Evolutionary conservation across 2,888 invertebrate genomes (phyloP).

Genomic region (Allophyes oxyacanthae): DNA sequence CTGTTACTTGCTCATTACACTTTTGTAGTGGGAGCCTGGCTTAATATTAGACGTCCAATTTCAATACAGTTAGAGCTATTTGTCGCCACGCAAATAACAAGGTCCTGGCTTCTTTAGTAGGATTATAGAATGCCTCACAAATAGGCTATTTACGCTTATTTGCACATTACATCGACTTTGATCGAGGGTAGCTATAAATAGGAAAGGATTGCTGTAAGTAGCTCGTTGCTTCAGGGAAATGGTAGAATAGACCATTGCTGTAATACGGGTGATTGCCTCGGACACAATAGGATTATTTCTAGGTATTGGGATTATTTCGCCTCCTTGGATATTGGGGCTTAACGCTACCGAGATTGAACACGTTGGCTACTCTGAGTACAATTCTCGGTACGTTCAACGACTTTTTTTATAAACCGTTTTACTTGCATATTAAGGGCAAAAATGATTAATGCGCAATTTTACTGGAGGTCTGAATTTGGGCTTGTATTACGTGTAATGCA

Average conservation of each 20-base stretch:
- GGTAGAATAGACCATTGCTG: background rate
- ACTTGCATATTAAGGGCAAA: no score
- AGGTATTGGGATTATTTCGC: background rate
- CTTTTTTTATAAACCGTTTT: no score
- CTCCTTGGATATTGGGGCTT: conserved; percentile 2
- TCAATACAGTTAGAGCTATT: conserved; percentile 40
- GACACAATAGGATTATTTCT: conserved; percentile 27
- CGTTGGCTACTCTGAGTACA: no score
- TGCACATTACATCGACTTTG: conserved; percentile 15
- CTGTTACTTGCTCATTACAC: no score
- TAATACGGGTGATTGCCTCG: conserved; percentile 20
- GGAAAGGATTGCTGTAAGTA: conserved; percentile 6
- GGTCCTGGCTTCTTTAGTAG: conserved; percentile 8
- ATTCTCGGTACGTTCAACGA: no score
- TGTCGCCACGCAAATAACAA: conserved; percentile 38
- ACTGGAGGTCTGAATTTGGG: no score
- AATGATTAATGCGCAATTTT: no score
- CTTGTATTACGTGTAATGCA: no score
- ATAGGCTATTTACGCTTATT: conserved; percentile 30
- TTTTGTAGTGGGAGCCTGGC: no score
- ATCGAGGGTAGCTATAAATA: conserved; percentile 6
- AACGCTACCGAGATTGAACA: background rate
- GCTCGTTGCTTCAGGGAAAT: conserved; percentile 10
- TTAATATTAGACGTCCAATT: conserved; percentile 32
- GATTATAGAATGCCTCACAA: conserved; percentile 9